phyloP scores from a whole-genome alignment of 2,113 vertebrate genomes.

The Malurus alboscapulatus region DNA sequence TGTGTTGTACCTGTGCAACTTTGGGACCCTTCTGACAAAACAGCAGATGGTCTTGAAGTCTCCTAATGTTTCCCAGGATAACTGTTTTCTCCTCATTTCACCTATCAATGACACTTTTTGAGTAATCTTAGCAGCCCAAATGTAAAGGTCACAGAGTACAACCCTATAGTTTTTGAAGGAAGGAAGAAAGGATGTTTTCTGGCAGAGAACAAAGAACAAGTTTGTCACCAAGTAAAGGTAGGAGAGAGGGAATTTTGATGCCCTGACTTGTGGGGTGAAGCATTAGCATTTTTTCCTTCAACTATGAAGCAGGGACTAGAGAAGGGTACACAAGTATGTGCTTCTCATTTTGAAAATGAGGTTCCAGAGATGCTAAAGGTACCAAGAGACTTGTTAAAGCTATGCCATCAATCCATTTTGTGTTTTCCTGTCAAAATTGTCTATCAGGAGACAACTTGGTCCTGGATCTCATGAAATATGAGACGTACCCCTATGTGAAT shows the following conservation, averaged over 20 bases:
- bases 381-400: not conserved
- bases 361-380: not conserved
- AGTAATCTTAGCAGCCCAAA: not conserved
- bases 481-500: not conserved
- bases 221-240: not conserved
- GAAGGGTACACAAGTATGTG: not conserved
- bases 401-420: not conserved
- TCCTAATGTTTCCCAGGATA: not conserved
- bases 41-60: slow-evolving; percentile 18
- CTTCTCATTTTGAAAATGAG: not conserved
- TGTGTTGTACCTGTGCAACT: not conserved
- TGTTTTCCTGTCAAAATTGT: not conserved
- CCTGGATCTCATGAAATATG: not conserved
- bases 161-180: not conserved
- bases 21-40: not conserved
- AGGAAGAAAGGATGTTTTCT: not conserved
- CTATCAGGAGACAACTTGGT: not conserved
- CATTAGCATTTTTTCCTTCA: not conserved
- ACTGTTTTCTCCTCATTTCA: not conserved
- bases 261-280: not conserved
- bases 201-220: not conserved
- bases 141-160: not conserved
- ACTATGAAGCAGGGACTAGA: not conserved
- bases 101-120: not conserved
- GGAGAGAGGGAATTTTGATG: not conserved